These are phyloP conservation scores for Protobothrops flavoviridis DNA, from an alignment of 2,113 vertebrate species.

Conservation along the genomic window DNA sequence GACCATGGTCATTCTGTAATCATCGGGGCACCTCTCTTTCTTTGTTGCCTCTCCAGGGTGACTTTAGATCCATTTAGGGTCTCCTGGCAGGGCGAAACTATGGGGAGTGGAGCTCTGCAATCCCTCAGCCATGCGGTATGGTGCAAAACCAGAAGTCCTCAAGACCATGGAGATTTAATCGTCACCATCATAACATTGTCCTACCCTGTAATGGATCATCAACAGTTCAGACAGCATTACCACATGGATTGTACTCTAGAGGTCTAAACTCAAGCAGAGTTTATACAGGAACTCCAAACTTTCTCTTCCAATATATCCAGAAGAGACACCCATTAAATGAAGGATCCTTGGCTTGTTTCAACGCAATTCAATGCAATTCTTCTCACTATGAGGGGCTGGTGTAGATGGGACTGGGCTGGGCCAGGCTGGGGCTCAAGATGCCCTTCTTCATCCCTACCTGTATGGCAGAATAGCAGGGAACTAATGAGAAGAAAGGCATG, in stretches of 20 bases:
- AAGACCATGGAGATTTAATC: not conserved
- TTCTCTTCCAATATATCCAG: not conserved
- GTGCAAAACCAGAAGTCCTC: no score
- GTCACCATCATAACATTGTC: not conserved
- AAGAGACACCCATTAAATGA: not conserved
- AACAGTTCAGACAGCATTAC: not conserved
- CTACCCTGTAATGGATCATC: not conserved
- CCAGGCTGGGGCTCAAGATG: not conserved
- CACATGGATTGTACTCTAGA: not conserved
- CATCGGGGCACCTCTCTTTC: no score
- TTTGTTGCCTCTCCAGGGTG: no score
- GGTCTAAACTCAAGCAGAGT: not conserved
- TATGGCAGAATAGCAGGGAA: conserved; percentile 56
- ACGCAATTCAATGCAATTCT: not conserved
- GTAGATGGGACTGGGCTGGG: not conserved
- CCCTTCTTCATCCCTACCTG: conserved; percentile 64
- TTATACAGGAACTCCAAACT: not conserved
- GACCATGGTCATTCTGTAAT: no score
- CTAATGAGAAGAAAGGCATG: conserved; percentile 72
- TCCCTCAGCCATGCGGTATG: no score
- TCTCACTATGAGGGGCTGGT: not conserved
- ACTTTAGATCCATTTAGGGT: no score
- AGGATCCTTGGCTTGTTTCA: not conserved
- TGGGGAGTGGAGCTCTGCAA: no score
- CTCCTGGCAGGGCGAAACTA: no score